Evolutionary conservation across 35 echinoderm and acorn worm genomes (phyloP).

Genomic region (Stichopus chloronotus): DNA sequence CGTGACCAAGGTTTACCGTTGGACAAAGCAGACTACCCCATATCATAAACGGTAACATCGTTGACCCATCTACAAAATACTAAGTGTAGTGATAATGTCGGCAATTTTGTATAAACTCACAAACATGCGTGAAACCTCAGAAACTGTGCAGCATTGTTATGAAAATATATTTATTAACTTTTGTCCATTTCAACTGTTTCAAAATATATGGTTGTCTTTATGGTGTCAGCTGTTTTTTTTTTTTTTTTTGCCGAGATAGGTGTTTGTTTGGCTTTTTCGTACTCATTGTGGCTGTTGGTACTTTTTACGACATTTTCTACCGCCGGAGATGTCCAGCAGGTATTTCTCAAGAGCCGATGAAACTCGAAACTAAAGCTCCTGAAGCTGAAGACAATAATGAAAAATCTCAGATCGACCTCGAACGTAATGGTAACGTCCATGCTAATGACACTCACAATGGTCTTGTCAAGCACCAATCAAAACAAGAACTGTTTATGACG

Average conservation of each 20-base stretch:
- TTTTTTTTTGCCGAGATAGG: not conserved
- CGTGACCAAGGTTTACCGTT: too few relatives aligned
- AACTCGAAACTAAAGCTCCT: not conserved
- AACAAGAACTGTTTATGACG: conserved; percentile 24
- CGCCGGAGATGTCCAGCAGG: not conserved
- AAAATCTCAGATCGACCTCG: not conserved
- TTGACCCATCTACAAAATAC: too few relatives aligned
- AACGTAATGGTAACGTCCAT: not conserved
- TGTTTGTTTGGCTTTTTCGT: conserved; percentile 10
- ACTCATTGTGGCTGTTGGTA: not conserved
- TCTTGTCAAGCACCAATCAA: not conserved
- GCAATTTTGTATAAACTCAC: too few relatives aligned
- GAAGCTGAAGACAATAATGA: not conserved
- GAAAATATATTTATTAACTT: too few relatives aligned
- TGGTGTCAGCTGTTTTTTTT: too few relatives aligned
- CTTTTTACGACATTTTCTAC: conserved; percentile 5
- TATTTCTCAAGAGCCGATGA: not conserved
- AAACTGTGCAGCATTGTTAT: too few relatives aligned
- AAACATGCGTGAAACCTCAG: too few relatives aligned
- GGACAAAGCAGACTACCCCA: too few relatives aligned
- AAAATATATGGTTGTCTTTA: too few relatives aligned
- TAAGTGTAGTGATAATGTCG: too few relatives aligned
- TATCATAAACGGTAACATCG: too few relatives aligned
- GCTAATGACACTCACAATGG: not conserved
- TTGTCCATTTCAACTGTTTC: too few relatives aligned